Evolutionary conservation across 1,140 invertebrate species (phyloP).

Genomic region (Magallana ariakensis): DNA sequence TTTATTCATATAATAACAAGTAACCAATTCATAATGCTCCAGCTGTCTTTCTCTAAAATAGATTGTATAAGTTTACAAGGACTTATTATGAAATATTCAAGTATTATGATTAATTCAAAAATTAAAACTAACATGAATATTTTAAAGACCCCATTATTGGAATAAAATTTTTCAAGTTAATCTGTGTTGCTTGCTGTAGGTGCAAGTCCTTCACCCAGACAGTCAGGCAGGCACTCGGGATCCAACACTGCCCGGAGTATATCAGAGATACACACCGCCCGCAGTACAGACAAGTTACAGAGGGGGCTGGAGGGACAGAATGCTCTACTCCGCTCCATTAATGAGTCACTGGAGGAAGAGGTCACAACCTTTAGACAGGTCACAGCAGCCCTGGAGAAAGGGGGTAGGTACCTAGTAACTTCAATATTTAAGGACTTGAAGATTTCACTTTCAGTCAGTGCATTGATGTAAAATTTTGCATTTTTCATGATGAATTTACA

Average conservation of each 20-base stretch:
- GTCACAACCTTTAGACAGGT: conserved; percentile 64
- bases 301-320: conserved; percentile 66
- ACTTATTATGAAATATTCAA: too few relatives aligned
- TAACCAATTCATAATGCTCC: not conserved
- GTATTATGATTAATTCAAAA: too few relatives aligned
- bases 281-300: conserved; percentile 57
- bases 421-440: too few relatives aligned
- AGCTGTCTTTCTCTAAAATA: not conserved
- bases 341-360: conserved; percentile 66
- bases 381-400: conserved; percentile 65
- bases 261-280: conserved; percentile 47
- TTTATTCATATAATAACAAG: too few relatives aligned
- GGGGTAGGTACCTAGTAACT: conserved; percentile 59
- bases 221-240: conserved; percentile 35
- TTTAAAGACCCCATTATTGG: too few relatives aligned
- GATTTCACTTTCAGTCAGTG: too few relatives aligned
- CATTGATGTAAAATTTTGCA: too few relatives aligned
- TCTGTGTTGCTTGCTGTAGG: not conserved
- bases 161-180: too few relatives aligned
- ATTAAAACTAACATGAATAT: too few relatives aligned
- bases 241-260: conserved; percentile 49
- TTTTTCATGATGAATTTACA: too few relatives aligned
- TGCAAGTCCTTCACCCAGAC: not conserved
- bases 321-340: conserved; percentile 58
- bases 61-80: too few relatives aligned